These are phyloP conservation scores for Corythaixoides concolor DNA, from an alignment of 2,113 vertebrate genomes.

Conservation along the genomic window DNA sequence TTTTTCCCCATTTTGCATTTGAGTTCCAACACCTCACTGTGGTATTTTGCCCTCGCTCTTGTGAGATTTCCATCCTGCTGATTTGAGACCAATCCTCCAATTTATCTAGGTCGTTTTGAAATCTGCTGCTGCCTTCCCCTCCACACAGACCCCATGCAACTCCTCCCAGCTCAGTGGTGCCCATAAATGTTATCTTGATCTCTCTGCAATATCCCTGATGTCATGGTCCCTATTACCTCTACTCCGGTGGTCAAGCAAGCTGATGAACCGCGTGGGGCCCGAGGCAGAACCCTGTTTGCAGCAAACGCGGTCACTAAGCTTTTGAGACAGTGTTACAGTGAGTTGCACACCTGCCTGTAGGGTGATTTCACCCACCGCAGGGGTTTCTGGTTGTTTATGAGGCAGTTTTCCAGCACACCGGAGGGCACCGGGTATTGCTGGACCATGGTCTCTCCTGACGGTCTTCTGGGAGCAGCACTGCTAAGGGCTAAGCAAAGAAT, in stretches of 20 bases:
- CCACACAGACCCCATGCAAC: neutral
- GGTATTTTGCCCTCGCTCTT: neutral
- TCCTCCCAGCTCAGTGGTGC: slow-evolving; percentile 1
- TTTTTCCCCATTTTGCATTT: neutral
- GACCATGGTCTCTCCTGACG: neutral
- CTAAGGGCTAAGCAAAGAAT: neutral
- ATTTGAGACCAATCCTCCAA: slow-evolving; percentile 26
- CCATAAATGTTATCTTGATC: neutral
- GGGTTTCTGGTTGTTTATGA: neutral
- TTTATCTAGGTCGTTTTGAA: slow-evolving; percentile 40
- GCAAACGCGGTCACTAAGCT: neutral
- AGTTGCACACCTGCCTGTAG: neutral
- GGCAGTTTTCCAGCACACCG: neutral
- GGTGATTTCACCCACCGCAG: neutral
- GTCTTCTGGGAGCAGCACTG: neutral
- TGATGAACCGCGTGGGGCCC: rapidly evolving
- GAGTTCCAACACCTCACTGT: slow-evolving; percentile 32
- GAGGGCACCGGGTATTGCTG: neutral
- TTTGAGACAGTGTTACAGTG: neutral
- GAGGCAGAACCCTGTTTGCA: neutral
- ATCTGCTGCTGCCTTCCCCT: neutral
- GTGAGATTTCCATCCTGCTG: slow-evolving; percentile 47
- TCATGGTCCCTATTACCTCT: neutral
- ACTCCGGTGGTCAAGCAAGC: neutral
- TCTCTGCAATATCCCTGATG: neutral